Evolutionary conservation across 2,888 invertebrate species (phyloP).

Genomic region (Lottia gigantea): DNA sequence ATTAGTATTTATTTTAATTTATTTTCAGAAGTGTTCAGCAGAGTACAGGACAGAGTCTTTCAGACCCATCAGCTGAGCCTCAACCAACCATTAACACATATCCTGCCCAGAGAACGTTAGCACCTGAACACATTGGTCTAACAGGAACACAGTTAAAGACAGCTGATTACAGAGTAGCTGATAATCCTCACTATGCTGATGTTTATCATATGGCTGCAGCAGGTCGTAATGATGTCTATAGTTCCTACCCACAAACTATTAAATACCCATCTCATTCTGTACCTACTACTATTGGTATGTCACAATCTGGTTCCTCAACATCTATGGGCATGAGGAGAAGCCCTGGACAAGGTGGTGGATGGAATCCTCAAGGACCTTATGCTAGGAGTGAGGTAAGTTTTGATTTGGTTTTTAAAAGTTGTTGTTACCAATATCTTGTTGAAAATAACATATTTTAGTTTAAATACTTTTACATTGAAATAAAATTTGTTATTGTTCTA

Average conservation of each 20-base stretch:
- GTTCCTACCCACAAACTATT: slow-evolving; percentile 46
- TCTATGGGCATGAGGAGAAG: slow-evolving; percentile 45
- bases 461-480: too few relatives aligned
- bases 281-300: slow-evolving; percentile 44
- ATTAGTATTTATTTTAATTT: too few relatives aligned
- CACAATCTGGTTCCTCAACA: slow-evolving; percentile 35
- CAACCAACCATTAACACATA: slow-evolving; percentile 45
- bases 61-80: slow-evolving; percentile 48
- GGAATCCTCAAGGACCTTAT: slow-evolving; percentile 52
- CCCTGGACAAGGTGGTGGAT: slow-evolving; percentile 45
- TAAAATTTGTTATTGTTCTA: too few relatives aligned
- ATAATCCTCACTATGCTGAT: slow-evolving; percentile 30
- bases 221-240: slow-evolving; percentile 39
- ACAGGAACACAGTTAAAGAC: slow-evolving; percentile 33
- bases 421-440: too few relatives aligned
- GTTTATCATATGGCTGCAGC: slow-evolving; percentile 34
- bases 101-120: slow-evolving; percentile 41
- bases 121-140: slow-evolving; percentile 43
- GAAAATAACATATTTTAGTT: too few relatives aligned
- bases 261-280: slow-evolving; percentile 52
- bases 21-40: slow-evolving; percentile 51
- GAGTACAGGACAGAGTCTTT: slow-evolving; percentile 38
- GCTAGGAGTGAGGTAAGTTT: slow-evolving; percentile 48
- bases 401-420: too few relatives aligned
- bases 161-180: slow-evolving; percentile 45